Percentiles rank a stretch among this genome's conserved stretches.
phyloP scores from a whole-genome alignment of 2,888 invertebrate species.

The Biston stratarius region DNA sequence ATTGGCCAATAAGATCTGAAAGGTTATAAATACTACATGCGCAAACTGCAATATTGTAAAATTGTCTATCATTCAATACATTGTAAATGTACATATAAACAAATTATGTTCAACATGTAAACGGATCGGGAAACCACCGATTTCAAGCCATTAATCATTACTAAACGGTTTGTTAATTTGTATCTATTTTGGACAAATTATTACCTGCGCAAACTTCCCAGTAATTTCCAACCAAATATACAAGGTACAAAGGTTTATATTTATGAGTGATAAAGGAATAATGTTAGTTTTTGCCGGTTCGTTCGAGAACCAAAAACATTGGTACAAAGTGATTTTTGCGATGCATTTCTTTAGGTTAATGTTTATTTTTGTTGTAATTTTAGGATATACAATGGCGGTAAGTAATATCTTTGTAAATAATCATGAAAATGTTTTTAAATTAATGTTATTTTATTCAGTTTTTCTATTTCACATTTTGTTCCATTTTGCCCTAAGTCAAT shows the following conservation, averaged over 20 bases:
- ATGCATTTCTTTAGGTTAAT: constrained; percentile 24
- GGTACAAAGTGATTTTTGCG: constrained; percentile 7
- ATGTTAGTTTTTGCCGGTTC: constrained; percentile 23
- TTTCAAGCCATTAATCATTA: constrained; percentile 12
- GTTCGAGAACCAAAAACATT: constrained; percentile 14
- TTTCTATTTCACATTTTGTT: too few relatives aligned
- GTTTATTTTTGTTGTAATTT: constrained; percentile 13
- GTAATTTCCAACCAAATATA: constrained; percentile 16
- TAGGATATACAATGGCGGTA: constrained; percentile 27
- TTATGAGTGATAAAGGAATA: constrained; percentile 6
- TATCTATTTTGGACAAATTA: constrained; percentile 33
- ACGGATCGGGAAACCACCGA: constrained; percentile 4
- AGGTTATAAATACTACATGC: too few relatives aligned
- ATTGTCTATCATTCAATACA: too few relatives aligned
- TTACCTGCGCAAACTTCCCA: constrained; percentile 7
- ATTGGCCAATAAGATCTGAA: too few relatives aligned
- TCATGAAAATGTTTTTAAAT: neutral
- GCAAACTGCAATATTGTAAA: too few relatives aligned
- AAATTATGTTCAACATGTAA: constrained; percentile 11
- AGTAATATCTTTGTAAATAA: constrained; percentile 5
- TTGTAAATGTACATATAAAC: neutral
- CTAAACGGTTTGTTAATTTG: constrained; percentile 34
- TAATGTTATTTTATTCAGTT: neutral
- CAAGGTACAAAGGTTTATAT: constrained; percentile 27
- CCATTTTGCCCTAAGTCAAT: too few relatives aligned